Conservation (phyloP, 2,888 invertebrate species). For the Xanthorhoe designata region DNA sequence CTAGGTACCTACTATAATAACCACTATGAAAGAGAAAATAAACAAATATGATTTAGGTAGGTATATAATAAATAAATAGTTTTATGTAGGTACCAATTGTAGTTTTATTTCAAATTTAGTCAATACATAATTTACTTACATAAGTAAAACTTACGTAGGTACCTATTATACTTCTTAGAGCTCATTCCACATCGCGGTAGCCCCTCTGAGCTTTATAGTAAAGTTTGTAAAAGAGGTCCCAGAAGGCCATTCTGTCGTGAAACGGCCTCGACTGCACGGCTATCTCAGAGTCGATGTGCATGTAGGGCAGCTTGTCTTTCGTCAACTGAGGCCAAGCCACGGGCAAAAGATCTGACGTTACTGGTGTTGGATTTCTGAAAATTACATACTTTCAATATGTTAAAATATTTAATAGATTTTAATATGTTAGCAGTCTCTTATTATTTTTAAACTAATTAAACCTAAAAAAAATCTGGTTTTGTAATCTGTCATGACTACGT, state of each 20-base stretch:
- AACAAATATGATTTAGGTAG: no score
- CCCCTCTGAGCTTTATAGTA: conserved; percentile 41
- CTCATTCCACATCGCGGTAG: conserved; percentile 9
- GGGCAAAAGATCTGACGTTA: conserved; percentile 42
- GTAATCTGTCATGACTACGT: no score
- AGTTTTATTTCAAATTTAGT: no score
- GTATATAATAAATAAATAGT: no score
- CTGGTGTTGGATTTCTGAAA: conserved; percentile 52
- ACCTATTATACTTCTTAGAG: neutral
- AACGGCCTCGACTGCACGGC: conserved; percentile 39
- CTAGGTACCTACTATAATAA: no score
- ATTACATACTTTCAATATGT: neutral
- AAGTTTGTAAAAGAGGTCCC: conserved; percentile 49
- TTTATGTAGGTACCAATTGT: no score
- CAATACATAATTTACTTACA: no score
- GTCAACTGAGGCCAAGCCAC: conserved; percentile 48
- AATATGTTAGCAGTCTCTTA: no score
- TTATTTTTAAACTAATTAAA: no score
- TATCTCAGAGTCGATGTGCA: conserved; percentile 39
- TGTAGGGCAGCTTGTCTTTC: conserved; percentile 33
- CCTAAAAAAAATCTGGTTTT: no score
- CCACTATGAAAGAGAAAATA: no score
- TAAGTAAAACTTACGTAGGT: neutral
- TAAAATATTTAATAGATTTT: neutral
- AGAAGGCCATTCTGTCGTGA: conserved; percentile 47